Evolutionary conservation across 2,113 vertebrate genomes (phyloP), one percentile per base, ranked within the genome.

Genomic region (Dunckerocampus dactyliophorus): DNA sequence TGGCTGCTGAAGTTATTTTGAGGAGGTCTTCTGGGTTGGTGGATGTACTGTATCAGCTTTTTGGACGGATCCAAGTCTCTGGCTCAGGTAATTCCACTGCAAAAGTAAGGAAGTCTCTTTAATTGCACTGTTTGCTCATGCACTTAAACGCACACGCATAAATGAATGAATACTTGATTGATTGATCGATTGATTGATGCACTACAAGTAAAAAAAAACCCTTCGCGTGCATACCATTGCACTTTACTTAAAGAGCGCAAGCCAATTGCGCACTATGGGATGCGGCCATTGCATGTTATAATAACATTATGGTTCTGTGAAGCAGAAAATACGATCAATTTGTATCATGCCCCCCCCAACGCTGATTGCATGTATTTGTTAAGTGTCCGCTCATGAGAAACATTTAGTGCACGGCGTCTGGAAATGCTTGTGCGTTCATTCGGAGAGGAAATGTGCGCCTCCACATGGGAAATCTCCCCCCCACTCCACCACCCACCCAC

Each of bases 11-110:
- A 87, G 85, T 85, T 82, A 64, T 84, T 80, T 77, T 62, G 51
- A 39, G 68, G 81, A 77, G 81, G 79, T 76, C 80, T 85, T 80
- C 74, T 73, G 72, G 82, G 69, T 69, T 77, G 70, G 71, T 47
- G 74, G 72, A 81, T 61, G 28, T 34, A 34, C 59, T 43, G 22
- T 1, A 72, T 51, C 78, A 58, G 63, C 39, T 72, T 47, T 49
- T 67, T 61, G 59, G 63, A 60, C 66, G 37, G 74, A 67, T 34
- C 47, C 65, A 88, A 84, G 80, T 85, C 80, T 83, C 80, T 28
- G 62, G 59, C 69, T 63, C 82, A 85, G 87, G 86, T 89, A 87
- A 37, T 11, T 63, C 28, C 0, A 57, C 7, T 9, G 42, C 31
- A 28, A 34, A 9, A 61, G 53, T 2, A 14, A 15, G 1, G 64